Evolutionary conservation across 2,888 invertebrate species (phyloP).

Genomic region (Eueremaeus valkanovi): DNA sequence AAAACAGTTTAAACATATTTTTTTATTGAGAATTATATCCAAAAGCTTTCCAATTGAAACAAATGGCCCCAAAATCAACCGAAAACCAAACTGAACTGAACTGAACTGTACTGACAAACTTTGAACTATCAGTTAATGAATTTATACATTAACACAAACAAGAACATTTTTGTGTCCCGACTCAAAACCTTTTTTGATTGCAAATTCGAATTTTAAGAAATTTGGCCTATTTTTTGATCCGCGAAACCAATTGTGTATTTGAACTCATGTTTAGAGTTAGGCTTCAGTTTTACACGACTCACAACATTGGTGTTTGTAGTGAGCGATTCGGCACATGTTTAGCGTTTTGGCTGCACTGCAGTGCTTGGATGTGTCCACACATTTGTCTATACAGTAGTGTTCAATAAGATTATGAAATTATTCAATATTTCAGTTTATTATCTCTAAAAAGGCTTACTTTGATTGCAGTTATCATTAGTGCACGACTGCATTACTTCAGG

Average conservation of each 20-base stretch:
- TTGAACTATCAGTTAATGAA: background rate
- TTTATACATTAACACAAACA: background rate
- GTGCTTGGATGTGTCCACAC: conserved; percentile 75
- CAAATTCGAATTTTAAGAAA: background rate
- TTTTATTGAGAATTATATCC: background rate
- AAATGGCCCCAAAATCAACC: background rate
- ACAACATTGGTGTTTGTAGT: conserved; percentile 83
- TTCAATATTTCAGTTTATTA: background rate
- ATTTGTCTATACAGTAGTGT: conserved; percentile 64
- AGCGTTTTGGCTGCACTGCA: conserved; percentile 80
- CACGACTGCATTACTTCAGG: conserved; percentile 76
- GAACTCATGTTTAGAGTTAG: background rate
- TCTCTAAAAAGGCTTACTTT: conserved; percentile 41
- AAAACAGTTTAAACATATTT: too few relatives aligned
- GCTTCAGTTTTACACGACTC: conserved; percentile 62
- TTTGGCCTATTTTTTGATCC: background rate
- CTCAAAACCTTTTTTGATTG: background rate
- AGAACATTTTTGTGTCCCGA: background rate
- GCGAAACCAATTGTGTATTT: background rate
- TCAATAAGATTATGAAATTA: conserved; percentile 45
- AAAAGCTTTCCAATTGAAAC: background rate
- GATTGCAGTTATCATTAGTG: conserved; percentile 54
- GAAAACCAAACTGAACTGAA: background rate
- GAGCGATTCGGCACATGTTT: conserved; percentile 78
- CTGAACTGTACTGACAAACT: too few relatives aligned